Conservation (phyloP, 2,888 invertebrate genomes). For the Mantis religiosa region DNA sequence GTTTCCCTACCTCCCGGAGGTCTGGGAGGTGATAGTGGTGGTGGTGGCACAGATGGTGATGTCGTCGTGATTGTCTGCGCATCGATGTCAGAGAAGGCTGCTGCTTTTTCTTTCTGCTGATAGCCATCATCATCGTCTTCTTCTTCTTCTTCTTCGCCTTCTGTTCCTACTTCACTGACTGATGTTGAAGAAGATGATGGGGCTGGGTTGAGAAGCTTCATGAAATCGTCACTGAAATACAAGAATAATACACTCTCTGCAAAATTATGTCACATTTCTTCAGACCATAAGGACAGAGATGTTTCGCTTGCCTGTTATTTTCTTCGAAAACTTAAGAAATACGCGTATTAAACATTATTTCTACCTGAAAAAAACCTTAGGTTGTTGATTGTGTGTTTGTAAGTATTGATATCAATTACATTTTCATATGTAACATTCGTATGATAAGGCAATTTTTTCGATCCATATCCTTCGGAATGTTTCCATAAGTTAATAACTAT, state of each 20-base stretch:
- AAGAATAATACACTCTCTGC: background rate
- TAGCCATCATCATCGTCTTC: slow-evolving; percentile 15
- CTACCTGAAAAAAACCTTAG: no score
- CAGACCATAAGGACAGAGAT: background rate
- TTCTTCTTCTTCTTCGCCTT: slow-evolving; percentile 12
- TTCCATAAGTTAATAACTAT: no score
- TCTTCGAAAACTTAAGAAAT: no score
- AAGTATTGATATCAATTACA: no score
- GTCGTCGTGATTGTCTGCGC: background rate
- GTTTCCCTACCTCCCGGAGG: slow-evolving; percentile 36
- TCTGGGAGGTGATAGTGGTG: background rate
- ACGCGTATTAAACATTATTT: no score
- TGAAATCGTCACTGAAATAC: slow-evolving; percentile 23
- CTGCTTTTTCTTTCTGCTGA: background rate
- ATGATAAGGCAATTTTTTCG: no score
- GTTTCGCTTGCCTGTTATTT: background rate
- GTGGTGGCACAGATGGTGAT: background rate
- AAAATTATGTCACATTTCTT: background rate
- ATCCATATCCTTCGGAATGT: no score
- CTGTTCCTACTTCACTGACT: background rate
- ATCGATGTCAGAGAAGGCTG: background rate
- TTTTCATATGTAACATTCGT: no score
- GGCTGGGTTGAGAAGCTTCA: slow-evolving; percentile 16
- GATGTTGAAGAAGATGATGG: slow-evolving; percentile 11
- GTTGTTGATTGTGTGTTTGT: no score